Evolutionary conservation across 2,888 invertebrate species (phyloP), one percentile per base, ranked within the genome.

Genomic region (Nomada goodeniana): DNA sequence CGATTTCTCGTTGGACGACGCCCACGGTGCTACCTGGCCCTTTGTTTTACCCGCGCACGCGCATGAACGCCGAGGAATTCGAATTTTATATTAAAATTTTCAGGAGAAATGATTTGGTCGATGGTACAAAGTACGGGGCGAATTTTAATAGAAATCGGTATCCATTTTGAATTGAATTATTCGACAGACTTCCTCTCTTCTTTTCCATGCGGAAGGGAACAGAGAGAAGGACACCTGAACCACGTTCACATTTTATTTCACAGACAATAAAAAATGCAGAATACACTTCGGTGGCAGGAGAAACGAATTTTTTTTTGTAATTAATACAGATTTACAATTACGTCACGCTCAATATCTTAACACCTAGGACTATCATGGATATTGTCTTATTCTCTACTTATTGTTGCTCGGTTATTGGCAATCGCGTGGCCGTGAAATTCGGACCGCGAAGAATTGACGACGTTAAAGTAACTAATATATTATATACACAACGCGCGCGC

Each of bases 1-100:
- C 75, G 59, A 76, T 78, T 82, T 83, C 76, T 64, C 75, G 69
- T 76, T 76, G 75, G 69, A 82, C 71, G 69, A 76, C 82, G 77
- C 82, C 74, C 73, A 80, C 42, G 13, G 20, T 47, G 47, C 15
- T 63, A 55, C 59, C 63, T 64, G 61, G 57, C 59, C 57, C 47
- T 36, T 44, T 52, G 65, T 64, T 67, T 74, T 15, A 47, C 47
- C 47, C 10, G 15, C 3, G 47, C 36, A 36, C 36, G 47, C 47
- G 3, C 13, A 15, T 3, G 47, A 11, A 15, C 47, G 47, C 47
- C 2, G 13, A 13, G 36, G 7, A 36, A 36, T 1, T 7, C 36
- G 36, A 36, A 7, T 7, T 36, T 36, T 36, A 7, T 36, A 36
- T 36, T 36, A 36, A 36, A 36, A 36, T 36, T 36, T 36, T 0